phyloP scores from a whole-genome alignment of 2,888 invertebrate species.

The Eulithis testata region DNA sequence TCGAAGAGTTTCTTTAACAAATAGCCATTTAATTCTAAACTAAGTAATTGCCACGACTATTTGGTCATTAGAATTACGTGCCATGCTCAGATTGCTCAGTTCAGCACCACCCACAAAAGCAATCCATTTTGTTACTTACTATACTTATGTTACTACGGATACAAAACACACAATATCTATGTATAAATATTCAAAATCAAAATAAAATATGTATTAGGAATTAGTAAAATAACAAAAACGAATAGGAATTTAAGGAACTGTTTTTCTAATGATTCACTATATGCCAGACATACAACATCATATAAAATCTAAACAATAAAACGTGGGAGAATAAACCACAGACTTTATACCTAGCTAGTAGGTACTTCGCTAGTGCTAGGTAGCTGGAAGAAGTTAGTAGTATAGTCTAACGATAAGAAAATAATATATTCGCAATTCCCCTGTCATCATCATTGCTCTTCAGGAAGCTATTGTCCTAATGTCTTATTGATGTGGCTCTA shows the following conservation, averaged over 20 bases:
- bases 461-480: slow-evolving; percentile 9
- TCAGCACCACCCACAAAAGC: slow-evolving; percentile 11
- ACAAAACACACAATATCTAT: too few relatives aligned
- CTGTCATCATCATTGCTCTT: slow-evolving; percentile 9
- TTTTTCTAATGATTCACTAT: not conserved
- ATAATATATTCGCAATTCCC: slow-evolving; percentile 13
- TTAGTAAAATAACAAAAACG: too few relatives aligned
- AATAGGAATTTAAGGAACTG: too few relatives aligned
- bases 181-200: too few relatives aligned
- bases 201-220: too few relatives aligned
- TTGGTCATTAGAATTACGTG: slow-evolving; percentile 4
- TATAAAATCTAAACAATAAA: slow-evolving; percentile 9
- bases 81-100: not conserved
- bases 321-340: slow-evolving; percentile 8
- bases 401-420: slow-evolving; percentile 13
- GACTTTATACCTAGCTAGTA: too few relatives aligned
- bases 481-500: slow-evolving; percentile 7
- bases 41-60: slow-evolving; percentile 1
- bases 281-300: not conserved
- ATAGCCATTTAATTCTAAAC: not conserved
- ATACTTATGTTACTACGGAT: not conserved
- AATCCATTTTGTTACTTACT: slow-evolving; percentile 1
- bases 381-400: slow-evolving; percentile 4
- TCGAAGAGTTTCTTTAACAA: too few relatives aligned
- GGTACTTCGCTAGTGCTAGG: too few relatives aligned